These are phyloP conservation scores for Torymus aiolomorphi DNA, from an alignment of 2,888 invertebrate species.

Conservation along the genomic window DNA sequence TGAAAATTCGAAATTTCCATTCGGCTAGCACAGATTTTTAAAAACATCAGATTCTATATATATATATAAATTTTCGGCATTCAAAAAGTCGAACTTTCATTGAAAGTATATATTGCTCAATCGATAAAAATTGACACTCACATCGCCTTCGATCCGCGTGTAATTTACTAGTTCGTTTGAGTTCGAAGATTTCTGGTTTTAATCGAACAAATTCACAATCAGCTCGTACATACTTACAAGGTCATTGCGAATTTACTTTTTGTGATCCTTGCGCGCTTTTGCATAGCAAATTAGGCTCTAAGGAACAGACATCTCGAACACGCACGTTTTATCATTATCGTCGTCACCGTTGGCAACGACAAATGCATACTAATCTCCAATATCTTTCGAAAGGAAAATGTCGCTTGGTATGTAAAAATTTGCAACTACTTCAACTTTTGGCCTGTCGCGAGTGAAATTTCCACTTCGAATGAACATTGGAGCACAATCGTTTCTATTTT, in stretches of 20 bases:
- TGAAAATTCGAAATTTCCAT: too few relatives aligned
- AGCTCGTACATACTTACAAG: neutral
- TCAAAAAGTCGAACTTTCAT: neutral
- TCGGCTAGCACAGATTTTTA: too few relatives aligned
- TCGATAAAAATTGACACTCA: slow-evolving; percentile 11
- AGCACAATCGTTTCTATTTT: neutral
- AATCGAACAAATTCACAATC: slow-evolving; percentile 6
- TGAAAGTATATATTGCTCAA: slow-evolving; percentile 12
- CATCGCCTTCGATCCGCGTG: neutral
- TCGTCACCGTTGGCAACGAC: neutral
- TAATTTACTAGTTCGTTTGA: slow-evolving; percentile 7
- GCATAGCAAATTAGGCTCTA: slow-evolving; percentile 16
- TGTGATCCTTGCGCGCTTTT: neutral
- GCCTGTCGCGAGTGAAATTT: neutral
- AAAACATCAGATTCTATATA: neutral
- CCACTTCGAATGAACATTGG: neutral
- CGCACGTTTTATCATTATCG: neutral
- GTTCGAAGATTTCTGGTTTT: neutral
- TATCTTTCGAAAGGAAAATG: neutral
- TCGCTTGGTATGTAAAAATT: neutral
- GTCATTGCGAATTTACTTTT: neutral
- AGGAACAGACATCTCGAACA: neutral
- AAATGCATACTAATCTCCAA: neutral
- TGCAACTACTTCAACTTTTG: too few relatives aligned
- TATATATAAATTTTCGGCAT: neutral